These are phyloP conservation scores for Parochlus steinenii DNA, from an alignment of 2,888 invertebrate species.

Conservation along the genomic window DNA sequence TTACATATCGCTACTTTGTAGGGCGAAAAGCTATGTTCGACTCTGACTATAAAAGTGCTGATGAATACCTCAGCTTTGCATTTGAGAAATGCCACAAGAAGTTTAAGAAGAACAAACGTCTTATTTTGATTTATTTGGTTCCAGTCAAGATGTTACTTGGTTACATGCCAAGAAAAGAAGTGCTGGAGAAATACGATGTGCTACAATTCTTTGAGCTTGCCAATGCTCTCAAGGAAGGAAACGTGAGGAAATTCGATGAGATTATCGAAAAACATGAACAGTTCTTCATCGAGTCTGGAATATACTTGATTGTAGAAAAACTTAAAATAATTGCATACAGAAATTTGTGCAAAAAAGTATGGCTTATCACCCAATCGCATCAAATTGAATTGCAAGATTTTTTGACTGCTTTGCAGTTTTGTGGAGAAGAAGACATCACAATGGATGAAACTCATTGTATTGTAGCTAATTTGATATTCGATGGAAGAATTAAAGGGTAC, in stretches of 20 bases:
- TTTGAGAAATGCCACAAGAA: constrained; percentile 76
- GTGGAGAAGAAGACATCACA: constrained; percentile 73
- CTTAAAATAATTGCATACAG: constrained; percentile 87
- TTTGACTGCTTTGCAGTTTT: constrained; percentile 61
- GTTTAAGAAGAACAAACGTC: constrained; percentile 70
- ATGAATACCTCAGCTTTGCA: constrained; percentile 81
- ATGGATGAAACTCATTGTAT: constrained; percentile 91
- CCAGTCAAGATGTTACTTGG: constrained; percentile 96
- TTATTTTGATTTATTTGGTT: constrained; percentile 86
- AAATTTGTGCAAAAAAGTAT: constrained; percentile 82
- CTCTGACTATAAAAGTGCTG: constrained; percentile 85
- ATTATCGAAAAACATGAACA: constrained; percentile 73
- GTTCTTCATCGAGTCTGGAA: constrained; percentile 93
- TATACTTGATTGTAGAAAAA: constrained; percentile 93
- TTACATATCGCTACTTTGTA: constrained; percentile 94
- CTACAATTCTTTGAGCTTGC: constrained; percentile 81
- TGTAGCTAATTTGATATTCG: constrained; percentile 88
- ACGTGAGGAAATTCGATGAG: constrained; percentile 64
- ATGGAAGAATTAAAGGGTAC: constrained; percentile 96
- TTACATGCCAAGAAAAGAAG: constrained; percentile 68
- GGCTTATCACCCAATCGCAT: constrained; percentile 56
- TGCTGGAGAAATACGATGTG: constrained; percentile 79
- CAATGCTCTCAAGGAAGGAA: constrained; percentile 76
- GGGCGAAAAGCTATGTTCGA: constrained; percentile 98
- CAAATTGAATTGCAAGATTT: constrained; percentile 79